These are phyloP conservation scores for Linyphia triangularis DNA, from an alignment of 2,888 invertebrate genomes.

Conservation along the genomic window DNA sequence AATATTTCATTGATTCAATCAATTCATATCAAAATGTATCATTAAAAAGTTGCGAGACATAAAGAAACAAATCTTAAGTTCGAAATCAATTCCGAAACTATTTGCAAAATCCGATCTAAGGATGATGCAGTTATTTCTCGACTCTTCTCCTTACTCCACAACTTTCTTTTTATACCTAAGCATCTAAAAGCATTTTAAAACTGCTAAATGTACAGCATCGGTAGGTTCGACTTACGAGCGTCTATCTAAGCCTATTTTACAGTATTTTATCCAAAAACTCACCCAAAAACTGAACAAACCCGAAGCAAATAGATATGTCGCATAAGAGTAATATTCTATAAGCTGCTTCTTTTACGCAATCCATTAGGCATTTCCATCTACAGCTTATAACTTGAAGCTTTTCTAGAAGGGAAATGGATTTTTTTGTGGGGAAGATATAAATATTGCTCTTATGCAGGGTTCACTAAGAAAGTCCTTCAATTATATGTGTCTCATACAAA, in stretches of 20 bases:
- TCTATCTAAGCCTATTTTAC: constrained; percentile 21
- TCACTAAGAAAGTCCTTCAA: no score
- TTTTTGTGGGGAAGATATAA: neutral
- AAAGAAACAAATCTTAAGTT: no score
- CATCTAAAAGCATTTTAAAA: constrained; percentile 26
- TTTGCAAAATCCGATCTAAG: neutral
- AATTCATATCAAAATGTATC: no score
- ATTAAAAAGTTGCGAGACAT: no score
- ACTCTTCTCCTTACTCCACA: no score
- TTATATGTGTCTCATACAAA: no score
- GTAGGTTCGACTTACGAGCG: neutral
- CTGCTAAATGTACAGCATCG: neutral
- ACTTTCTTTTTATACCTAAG: neutral
- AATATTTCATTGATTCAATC: no score
- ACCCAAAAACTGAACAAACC: neutral
- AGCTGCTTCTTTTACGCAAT: constrained; percentile 19
- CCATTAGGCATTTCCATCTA: constrained; percentile 23
- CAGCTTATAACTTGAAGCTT: neutral
- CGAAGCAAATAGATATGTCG: neutral
- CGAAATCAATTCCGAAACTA: neutral
- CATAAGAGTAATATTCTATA: constrained; percentile 24
- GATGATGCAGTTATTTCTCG: no score
- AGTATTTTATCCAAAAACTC: constrained; percentile 2
- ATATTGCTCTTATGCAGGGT: no score
- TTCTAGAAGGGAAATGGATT: neutral